A percentile compares a stretch with the other conserved stretches of the same genome.
Evolutionary conservation across 2,113 vertebrate genomes (phyloP).

Genomic region (Lycocorax pyrrhopterus): DNA sequence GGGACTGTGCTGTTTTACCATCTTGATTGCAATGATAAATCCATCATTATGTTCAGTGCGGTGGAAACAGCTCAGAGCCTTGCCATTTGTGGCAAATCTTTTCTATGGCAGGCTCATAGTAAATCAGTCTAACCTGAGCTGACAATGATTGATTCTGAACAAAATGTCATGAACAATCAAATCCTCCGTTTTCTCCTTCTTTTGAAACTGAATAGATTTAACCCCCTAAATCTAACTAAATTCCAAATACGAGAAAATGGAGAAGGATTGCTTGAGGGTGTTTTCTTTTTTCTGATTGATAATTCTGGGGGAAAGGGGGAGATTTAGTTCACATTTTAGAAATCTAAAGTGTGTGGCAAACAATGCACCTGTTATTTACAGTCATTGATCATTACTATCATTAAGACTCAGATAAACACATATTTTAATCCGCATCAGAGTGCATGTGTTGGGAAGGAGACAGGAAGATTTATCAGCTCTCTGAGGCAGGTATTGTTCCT

Average conservation of each 20-base stretch:
- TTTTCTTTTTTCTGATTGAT: not conserved
- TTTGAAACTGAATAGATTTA: constrained; percentile 44
- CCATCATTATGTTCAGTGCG: constrained; percentile 40
- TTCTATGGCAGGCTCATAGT: constrained; percentile 46
- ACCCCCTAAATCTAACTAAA: constrained; percentile 40
- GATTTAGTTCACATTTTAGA: not conserved
- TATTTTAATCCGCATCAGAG: constrained; percentile 45
- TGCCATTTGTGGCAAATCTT: constrained; percentile 57
- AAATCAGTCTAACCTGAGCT: constrained; percentile 65
- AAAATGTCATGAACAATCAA: constrained; percentile 70
- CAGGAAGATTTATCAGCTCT: constrained; percentile 46
- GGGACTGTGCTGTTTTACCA: constrained; percentile 69
- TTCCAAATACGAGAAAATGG: constrained; percentile 16
- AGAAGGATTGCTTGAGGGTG: not conserved
- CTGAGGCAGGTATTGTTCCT: constrained; percentile 2
- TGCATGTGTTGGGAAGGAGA: not conserved
- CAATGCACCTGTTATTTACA: not conserved
- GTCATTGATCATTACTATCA: constrained; percentile 31
- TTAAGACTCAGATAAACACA: constrained; percentile 7
- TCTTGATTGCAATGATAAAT: constrained; percentile 74
- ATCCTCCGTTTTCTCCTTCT: constrained; percentile 36
- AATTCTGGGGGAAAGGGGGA: not conserved
- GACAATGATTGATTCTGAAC: constrained; percentile 69
- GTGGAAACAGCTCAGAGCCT: constrained; percentile 51
- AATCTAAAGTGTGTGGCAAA: not conserved